phyloP scores from a whole-genome alignment of 2,888 invertebrate species.

The Arenicola marina region DNA sequence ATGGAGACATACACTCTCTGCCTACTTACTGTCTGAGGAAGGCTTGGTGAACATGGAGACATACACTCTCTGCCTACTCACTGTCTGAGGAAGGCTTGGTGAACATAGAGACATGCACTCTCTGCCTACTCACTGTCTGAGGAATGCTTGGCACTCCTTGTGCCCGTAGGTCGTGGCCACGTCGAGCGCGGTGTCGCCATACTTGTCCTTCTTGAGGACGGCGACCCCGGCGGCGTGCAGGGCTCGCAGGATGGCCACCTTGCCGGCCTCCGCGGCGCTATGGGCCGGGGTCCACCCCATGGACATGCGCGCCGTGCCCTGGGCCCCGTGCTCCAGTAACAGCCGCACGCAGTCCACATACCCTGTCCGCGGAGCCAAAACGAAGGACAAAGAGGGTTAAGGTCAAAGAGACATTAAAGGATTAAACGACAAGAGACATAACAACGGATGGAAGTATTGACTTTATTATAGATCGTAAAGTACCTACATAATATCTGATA shows the following conservation, averaged over 20 bases:
- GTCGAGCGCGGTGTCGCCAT: conserved; percentile 47
- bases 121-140: conserved; percentile 49
- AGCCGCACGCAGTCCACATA: conserved; percentile 52
- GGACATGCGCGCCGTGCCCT: conserved; percentile 43
- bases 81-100: too few species aligned
- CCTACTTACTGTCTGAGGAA: too few species aligned
- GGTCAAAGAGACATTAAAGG: too few species aligned
- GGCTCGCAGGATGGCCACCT: conserved; percentile 44
- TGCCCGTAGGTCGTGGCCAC: conserved; percentile 52
- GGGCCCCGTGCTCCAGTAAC: conserved; percentile 51
- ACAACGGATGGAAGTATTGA: too few species aligned
- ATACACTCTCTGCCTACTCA: too few species aligned
- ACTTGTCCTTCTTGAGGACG: conserved; percentile 45
- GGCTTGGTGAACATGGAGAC: too few species aligned
- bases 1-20: too few species aligned
- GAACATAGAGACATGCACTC: too few species aligned
- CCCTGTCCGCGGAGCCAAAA: conserved; percentile 34
- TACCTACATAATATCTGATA: too few species aligned
- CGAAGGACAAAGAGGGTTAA: neutral
- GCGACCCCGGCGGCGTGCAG: conserved; percentile 45
- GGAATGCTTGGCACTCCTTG: conserved; percentile 46
- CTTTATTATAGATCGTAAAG: too few species aligned
- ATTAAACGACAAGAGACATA: too few species aligned
- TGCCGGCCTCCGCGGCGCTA: conserved; percentile 54
- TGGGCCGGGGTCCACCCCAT: conserved; percentile 57